Percentiles rank a stretch among this genome's conserved stretches.
These are phyloP conservation scores for Mastomys natalensis DNA, from an alignment of 2,113 vertebrate species.

Conservation along the genomic window DNA sequence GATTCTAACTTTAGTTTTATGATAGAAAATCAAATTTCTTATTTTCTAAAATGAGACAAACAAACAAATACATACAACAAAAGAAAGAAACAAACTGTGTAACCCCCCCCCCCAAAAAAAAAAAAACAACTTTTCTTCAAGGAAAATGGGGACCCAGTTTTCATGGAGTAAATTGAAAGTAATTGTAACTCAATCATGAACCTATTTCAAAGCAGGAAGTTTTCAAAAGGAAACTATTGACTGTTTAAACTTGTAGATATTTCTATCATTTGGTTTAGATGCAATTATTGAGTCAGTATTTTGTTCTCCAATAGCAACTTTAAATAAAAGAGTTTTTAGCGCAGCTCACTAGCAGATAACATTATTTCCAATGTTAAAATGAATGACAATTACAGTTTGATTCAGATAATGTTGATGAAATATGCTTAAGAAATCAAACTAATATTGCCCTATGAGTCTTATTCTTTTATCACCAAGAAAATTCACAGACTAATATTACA, in stretches of 20 bases:
- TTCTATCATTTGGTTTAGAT: background rate
- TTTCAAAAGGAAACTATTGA: constrained; percentile 6
- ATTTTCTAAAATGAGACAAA: background rate
- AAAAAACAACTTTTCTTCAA: background rate
- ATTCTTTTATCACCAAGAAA: background rate
- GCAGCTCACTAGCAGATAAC: background rate
- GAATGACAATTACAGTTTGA: background rate
- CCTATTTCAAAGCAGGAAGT: background rate
- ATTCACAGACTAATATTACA: background rate
- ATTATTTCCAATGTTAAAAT: background rate
- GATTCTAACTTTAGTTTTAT: background rate
- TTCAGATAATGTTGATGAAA: too few species aligned
- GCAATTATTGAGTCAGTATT: background rate
- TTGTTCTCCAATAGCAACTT: background rate
- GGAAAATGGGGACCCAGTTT: background rate
- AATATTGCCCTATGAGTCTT: background rate
- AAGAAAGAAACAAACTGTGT: too few species aligned
- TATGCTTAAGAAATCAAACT: background rate
- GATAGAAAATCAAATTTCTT: background rate
- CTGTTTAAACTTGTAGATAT: background rate
- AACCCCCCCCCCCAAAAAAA: too few species aligned
- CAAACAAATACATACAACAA: background rate
- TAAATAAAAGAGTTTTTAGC: background rate
- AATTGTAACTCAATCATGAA: background rate
- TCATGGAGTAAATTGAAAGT: background rate